These are phyloP conservation scores for Anneissia japonica DNA, from an alignment of 35 echinoderm and acorn worm species.

Conservation along the genomic window DNA sequence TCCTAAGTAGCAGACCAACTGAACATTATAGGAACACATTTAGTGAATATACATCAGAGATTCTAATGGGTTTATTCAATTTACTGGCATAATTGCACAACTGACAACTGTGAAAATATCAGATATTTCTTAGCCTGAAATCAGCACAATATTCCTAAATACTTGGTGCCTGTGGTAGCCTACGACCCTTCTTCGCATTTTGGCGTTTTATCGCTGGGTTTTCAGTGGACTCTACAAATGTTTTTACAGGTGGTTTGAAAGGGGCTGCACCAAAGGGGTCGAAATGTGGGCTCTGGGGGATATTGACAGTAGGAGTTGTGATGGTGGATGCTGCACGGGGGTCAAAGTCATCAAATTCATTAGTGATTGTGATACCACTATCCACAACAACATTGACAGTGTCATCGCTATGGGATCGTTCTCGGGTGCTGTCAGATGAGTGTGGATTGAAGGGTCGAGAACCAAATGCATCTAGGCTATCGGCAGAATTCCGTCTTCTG, in stretches of 20 bases:
- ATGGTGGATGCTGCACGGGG: slow-evolving; percentile 8
- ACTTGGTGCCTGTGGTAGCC: not conserved
- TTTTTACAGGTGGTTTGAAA: slow-evolving; percentile 53
- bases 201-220: not conserved
- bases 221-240: not conserved
- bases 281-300: not conserved
- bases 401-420: slow-evolving; percentile 4
- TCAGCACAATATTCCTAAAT: too few species aligned
- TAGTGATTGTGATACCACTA: not conserved
- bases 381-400: not conserved
- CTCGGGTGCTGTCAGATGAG: slow-evolving; percentile 8
- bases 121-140: too few species aligned
- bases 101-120: too few species aligned
- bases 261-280: slow-evolving; percentile 88
- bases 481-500: slow-evolving; percentile 62
- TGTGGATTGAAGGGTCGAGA: slow-evolving; percentile 46
- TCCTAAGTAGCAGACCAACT: too few species aligned
- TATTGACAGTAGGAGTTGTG: slow-evolving; percentile 14
- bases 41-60: too few species aligned
- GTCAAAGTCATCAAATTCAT: slow-evolving; percentile 28
- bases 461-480: slow-evolving; percentile 74
- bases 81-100: too few species aligned
- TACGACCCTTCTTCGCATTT: not conserved
- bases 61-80: too few species aligned
- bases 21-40: too few species aligned